Conservation (phyloP, 2,113 vertebrate genomes). For the Salvator merianae region DNA sequence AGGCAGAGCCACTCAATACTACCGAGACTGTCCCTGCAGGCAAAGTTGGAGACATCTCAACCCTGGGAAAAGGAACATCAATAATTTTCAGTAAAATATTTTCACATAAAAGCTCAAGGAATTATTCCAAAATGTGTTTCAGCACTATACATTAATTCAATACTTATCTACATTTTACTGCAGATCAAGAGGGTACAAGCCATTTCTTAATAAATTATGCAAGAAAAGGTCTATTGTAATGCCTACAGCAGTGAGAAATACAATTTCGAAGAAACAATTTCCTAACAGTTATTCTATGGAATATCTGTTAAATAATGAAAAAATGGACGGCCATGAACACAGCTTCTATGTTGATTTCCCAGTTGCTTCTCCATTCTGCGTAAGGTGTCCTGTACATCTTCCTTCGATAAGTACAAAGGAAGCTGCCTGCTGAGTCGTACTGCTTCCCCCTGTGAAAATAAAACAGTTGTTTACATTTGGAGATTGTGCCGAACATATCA, state of each 20-base stretch:
- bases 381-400: conserved; percentile 84
- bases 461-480: conserved; percentile 25
- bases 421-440: conserved; percentile 89
- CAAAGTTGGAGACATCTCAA: no score
- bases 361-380: conserved; percentile 84
- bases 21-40: no score
- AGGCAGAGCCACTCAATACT: no score
- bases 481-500: not conserved
- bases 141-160: not conserved
- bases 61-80: not conserved
- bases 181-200: not conserved
- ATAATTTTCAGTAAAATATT: not conserved
- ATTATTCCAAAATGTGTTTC: not conserved
- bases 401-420: conserved; percentile 82
- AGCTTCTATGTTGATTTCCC: conserved; percentile 76
- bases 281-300: conserved; percentile 75
- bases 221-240: conserved; percentile 18
- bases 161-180: not conserved
- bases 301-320: conserved; percentile 84
- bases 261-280: conserved; percentile 51
- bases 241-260: conserved; percentile 52
- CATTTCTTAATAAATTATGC: conserved; percentile 43
- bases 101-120: not conserved
- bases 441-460: conserved; percentile 86
- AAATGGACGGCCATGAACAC: conserved; percentile 90